Percentiles rank a stretch among this genome's conserved stretches.
Evolutionary conservation across 1,140 invertebrate species (phyloP).

Genomic region (Saxidomus purpurata): DNA sequence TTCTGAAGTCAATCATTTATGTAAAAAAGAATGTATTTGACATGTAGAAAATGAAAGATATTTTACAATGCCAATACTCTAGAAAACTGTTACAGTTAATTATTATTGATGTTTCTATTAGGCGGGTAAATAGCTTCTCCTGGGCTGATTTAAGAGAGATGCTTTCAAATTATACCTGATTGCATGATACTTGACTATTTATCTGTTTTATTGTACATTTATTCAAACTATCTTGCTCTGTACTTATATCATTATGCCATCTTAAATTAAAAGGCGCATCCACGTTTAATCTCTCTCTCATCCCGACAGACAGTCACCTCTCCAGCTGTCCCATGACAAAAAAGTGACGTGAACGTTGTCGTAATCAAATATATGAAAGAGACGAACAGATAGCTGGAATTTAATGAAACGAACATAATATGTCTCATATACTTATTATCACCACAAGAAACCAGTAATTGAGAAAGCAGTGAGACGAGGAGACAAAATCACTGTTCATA

Average conservation of each 20-base stretch:
- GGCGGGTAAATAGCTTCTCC: background rate
- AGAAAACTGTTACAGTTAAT: background rate
- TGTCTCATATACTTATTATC: slow-evolving; percentile 30
- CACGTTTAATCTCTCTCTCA: background rate
- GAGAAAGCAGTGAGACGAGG: slow-evolving; percentile 11
- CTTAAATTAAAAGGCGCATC: background rate
- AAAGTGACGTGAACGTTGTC: background rate
- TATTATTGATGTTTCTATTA: background rate
- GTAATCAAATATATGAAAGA: background rate
- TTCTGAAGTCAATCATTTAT: slow-evolving; percentile 7
- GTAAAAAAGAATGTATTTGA: background rate
- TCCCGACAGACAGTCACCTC: background rate
- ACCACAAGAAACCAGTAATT: slow-evolving; percentile 24
- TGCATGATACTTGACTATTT: background rate
- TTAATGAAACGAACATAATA: slow-evolving; percentile 22
- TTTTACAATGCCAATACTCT: background rate
- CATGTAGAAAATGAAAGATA: background rate
- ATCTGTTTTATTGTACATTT: background rate
- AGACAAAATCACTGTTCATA: background rate
- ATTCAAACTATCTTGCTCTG: background rate
- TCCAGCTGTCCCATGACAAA: background rate
- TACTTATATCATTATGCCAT: background rate
- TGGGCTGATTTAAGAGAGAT: background rate
- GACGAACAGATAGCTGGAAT: slow-evolving; percentile 6
- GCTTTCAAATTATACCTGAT: background rate